Evolutionary conservation across 2,888 invertebrate genomes (phyloP).

Genomic region (Siphonodentalium dalli): DNA sequence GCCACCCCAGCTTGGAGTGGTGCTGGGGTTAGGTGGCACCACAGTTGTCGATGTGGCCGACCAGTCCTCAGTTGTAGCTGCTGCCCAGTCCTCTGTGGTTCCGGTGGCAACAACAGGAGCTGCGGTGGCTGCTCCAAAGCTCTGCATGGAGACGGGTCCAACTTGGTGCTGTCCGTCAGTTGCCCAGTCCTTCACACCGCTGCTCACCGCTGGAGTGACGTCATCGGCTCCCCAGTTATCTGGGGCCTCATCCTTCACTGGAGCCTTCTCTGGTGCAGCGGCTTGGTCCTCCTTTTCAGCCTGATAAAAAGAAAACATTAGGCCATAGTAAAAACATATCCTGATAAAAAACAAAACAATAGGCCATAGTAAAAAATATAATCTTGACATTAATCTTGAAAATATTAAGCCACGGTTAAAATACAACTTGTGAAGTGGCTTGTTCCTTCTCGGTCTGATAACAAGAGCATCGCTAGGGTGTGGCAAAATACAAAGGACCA

Average conservation of each 20-base stretch:
- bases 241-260: slow-evolving; percentile 30
- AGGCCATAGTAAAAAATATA: no score
- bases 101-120: slow-evolving; percentile 23
- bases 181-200: slow-evolving; percentile 59
- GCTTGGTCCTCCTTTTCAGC: slow-evolving; percentile 92
- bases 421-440: no score
- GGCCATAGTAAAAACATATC: background rate
- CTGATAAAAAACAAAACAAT: no score
- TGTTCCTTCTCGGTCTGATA: no score
- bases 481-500: no score
- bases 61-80: slow-evolving; percentile 42
- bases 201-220: slow-evolving; percentile 24
- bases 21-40: no score
- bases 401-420: no score
- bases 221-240: slow-evolving; percentile 46
- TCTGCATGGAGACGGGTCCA: slow-evolving; percentile 32
- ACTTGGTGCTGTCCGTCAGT: slow-evolving; percentile 44
- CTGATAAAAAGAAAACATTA: slow-evolving; percentile 50
- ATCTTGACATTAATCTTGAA: no score
- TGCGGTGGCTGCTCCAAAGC: slow-evolving; percentile 27
- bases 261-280: slow-evolving; percentile 50
- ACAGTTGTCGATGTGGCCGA: no score
- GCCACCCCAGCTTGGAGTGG: no score
- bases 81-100: slow-evolving; percentile 43
- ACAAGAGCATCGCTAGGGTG: no score